Base-by-base conservation (phyloP, 2,113 vertebrate species). In the Aspiorhynchus laticeps region DNA sequence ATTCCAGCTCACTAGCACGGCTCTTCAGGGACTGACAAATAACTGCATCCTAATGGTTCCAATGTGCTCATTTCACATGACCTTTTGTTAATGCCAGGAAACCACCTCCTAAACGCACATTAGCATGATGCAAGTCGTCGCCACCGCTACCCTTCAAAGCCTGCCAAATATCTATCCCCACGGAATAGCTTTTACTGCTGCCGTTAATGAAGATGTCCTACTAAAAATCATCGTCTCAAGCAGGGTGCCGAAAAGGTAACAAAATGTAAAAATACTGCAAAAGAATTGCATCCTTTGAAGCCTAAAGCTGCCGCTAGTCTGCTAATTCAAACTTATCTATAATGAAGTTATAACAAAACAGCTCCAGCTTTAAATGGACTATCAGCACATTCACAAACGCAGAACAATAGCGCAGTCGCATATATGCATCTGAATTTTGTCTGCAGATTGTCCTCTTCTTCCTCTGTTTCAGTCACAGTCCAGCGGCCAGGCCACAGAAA, bases 41-140 rank as follows among this genome's bases (percentile, higher is more conserved):
- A 89, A 84, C 83, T 85, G 89, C 81, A 71, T 87, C 85, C 88
- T 90, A 88, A 90, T 86, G 84, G 77, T 41, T 75, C 79, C 87
- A 90, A 74, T 87, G 85, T 26, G 63, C 85, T 88, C 83, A 85
- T 88, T 67, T 76, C 38, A 86, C 77, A 74, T 88, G 91, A 91
- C 87, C 89, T 89, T 88, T 90, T 26, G 74, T 79, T 87, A 81
- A 76, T 65, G 85, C 81, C 61, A 85, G 82, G 75, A 88, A 83
- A 65, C 67, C 67, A 38, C 76, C 77, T 84, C 84, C 80, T 46
- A 69, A 61, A 85, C 69, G 80, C 77, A 86, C 87, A 86, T 88
- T 77, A 89, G 77, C 78, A 75, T 86, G 74, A 80, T 86, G 48
- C 85, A 82, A 83, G 67, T 78, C 53, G 28, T 59, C 48, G 48